Conservation (phyloP, 2,888 invertebrate genomes). For the Cybosia mesomella region DNA sequence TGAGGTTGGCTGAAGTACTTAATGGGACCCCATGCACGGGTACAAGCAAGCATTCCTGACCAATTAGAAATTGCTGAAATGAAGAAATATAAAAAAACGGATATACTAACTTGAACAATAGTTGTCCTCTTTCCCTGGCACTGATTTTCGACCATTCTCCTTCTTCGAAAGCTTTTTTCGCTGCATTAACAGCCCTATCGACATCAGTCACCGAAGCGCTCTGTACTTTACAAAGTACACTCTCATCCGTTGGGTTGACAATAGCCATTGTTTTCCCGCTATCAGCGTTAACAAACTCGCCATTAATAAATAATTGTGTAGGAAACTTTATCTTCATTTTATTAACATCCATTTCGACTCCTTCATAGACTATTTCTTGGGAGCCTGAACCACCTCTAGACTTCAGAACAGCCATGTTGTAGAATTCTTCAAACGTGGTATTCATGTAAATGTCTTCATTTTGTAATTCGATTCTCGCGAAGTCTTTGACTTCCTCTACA, state of each 20-base stretch:
- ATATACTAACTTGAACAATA: constrained; percentile 90
- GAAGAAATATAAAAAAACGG: constrained; percentile 11
- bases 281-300: constrained; percentile 94
- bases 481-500: constrained; percentile 96
- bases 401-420: constrained; percentile 88
- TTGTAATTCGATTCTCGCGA: constrained; percentile 91
- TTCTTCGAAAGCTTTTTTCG: constrained; percentile 94
- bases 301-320: constrained; percentile 96
- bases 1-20: too few relatives aligned
- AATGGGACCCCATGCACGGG: too few relatives aligned
- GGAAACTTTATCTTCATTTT: constrained; percentile 95
- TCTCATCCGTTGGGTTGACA: constrained; percentile 95
- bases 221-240: constrained; percentile 91
- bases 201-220: constrained; percentile 93
- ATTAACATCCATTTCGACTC: constrained; percentile 92
- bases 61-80: too few relatives aligned
- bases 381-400: constrained; percentile 87
- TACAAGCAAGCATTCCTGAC: too few relatives aligned
- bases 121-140: constrained; percentile 94
- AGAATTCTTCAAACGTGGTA: constrained; percentile 95
- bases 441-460: constrained; percentile 98
- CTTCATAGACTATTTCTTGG: constrained; percentile 89
- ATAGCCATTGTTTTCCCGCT: constrained; percentile 88
- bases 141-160: constrained; percentile 98
- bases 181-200: constrained; percentile 94